Conservation (phyloP, 2,113 vertebrate genomes). For the human (Homo sapiens) region GRCh38 chr13:36510001-36510500, state of each 20-base stretch:
- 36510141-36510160: background rate
- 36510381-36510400: background rate
- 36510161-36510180: background rate
- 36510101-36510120: background rate
- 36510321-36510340: background rate
- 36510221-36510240: background rate
- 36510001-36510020: background rate
- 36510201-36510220: background rate
- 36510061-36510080: background rate
- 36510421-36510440: background rate
- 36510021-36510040: background rate
- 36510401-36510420: background rate
- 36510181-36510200: background rate
- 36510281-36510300: background rate
- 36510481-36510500: constrained; percentile 21
- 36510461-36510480: background rate
- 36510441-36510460: background rate
- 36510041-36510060: background rate
- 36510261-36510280: background rate
- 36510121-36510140: background rate
- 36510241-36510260: background rate
- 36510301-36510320: background rate
- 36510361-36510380: background rate
- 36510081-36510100: background rate
- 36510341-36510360: background rate